These are phyloP conservation scores for Podotricha telesiphe DNA, from an alignment of 2,888 invertebrate genomes.

Conservation along the genomic window DNA sequence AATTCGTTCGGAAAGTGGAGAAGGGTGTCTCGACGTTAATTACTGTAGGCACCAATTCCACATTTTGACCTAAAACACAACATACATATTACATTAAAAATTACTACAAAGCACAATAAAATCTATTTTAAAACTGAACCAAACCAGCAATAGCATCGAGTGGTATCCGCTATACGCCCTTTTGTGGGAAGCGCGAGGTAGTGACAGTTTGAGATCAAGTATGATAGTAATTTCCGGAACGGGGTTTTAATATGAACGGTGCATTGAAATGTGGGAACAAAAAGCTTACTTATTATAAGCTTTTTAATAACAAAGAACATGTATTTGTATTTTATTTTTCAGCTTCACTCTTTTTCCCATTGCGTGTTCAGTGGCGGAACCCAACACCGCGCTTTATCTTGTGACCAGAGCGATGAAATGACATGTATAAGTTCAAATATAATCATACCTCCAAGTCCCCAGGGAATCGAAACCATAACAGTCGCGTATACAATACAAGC, in stretches of 20 bases:
- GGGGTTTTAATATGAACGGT: constrained; percentile 68
- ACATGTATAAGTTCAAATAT: no score
- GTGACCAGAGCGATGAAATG: no score
- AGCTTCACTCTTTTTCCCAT: no score
- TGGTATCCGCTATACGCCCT: constrained; percentile 22
- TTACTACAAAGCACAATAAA: not conserved
- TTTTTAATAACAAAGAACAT: not conserved
- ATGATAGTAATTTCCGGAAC: constrained; percentile 71
- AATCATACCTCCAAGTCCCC: no score
- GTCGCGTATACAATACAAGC: no score
- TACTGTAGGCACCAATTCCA: no score
- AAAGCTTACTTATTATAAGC: not conserved
- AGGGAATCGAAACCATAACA: no score
- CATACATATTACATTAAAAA: not conserved
- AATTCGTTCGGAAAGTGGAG: no score
- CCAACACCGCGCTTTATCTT: no score
- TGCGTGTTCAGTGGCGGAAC: no score
- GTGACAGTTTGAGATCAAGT: constrained; percentile 68
- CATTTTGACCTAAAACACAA: not conserved
- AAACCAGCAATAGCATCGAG: not conserved
- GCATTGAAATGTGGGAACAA: constrained; percentile 53
- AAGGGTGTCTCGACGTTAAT: no score
- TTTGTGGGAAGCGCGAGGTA: constrained; percentile 46
- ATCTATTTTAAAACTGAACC: constrained; percentile 11
- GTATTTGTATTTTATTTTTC: no score